These are phyloP conservation scores for Nesoenas mayeri DNA, from an alignment of 2,113 vertebrate genomes.

Conservation along the genomic window DNA sequence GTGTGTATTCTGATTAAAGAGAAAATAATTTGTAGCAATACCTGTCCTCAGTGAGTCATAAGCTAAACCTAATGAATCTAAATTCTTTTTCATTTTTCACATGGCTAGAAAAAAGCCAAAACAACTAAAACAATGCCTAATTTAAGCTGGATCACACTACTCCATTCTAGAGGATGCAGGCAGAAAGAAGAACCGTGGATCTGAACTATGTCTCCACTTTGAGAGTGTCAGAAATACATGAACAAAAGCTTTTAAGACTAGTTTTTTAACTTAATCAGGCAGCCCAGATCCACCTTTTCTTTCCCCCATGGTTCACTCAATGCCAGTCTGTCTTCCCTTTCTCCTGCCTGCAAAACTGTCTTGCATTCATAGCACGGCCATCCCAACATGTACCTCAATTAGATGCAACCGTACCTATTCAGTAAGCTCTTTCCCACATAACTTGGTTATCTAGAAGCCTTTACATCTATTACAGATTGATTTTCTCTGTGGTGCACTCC, in stretches of 20 bases:
- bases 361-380: not conserved
- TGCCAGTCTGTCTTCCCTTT: not conserved
- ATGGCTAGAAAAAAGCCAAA: not conserved
- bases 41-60: not conserved
- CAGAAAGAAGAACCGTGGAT: not conserved
- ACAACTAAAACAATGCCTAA: not conserved
- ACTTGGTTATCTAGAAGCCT: not conserved
- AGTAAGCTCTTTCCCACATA: not conserved
- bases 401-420: not conserved
- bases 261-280: not conserved
- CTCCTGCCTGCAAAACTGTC: not conserved
- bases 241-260: not conserved
- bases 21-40: not conserved
- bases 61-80: not conserved
- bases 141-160: not conserved
- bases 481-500: not conserved
- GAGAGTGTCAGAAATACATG: not conserved
- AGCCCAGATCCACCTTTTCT: not conserved
- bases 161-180: not conserved
- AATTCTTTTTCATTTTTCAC: not conserved
- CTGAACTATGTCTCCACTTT: not conserved
- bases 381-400: not conserved
- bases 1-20: not conserved
- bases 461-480: not conserved
- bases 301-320: not conserved